Evolutionary conservation across 1,140 invertebrate genomes (phyloP), one percentile per base, ranked within the genome.

Genomic region (Plectus sambesii): DNA sequence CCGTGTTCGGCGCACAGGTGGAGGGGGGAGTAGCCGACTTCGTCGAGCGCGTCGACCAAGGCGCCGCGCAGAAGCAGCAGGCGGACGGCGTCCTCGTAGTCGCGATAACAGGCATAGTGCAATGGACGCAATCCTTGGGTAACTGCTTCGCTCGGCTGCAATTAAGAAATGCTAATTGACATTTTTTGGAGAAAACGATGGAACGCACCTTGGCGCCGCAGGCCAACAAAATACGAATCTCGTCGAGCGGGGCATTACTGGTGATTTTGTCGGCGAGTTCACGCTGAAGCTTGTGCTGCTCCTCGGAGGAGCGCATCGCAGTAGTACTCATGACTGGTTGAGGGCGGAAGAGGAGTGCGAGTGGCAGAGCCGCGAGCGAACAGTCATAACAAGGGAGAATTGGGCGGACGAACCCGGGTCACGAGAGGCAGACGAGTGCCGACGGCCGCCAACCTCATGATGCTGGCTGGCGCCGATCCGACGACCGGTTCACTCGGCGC

Each of bases 101-200:
- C 72, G 62, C 85, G 82, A 80, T 85, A 89, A 38, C 86, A 83
- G 0, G 86, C 86, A 69, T 90, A 92, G 69, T 90, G 87, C n/a
- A 92, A 70, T 0, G 87, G 85, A 39, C 81, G 77, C 23, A 90
- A 72, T 59, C 49, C 68, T 49, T 74, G 73, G 17, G 70, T 73
- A 2, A 79, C 74, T 8, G 70, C 60, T 26, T 69, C 70, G 49
- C 77, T 76, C 5, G 68, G 60, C 56, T 58, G 37, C 47, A 58
- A 25, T 5, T 9, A 8, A 9, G 26, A 22, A 29, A 5, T 5
- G 8, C 15, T 25, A 47, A 44, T 48, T 48, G n/a, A 12, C 36
- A 42, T 17, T 44, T 9, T 42, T 5, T 42, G 5, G 15, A 47
- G 49, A 44, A 47, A 46, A 20, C 41, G 25, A 3, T 5, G 30